Evolutionary conservation across 2,113 vertebrate species (phyloP).

Genomic region (Camelus dromedarius): DNA sequence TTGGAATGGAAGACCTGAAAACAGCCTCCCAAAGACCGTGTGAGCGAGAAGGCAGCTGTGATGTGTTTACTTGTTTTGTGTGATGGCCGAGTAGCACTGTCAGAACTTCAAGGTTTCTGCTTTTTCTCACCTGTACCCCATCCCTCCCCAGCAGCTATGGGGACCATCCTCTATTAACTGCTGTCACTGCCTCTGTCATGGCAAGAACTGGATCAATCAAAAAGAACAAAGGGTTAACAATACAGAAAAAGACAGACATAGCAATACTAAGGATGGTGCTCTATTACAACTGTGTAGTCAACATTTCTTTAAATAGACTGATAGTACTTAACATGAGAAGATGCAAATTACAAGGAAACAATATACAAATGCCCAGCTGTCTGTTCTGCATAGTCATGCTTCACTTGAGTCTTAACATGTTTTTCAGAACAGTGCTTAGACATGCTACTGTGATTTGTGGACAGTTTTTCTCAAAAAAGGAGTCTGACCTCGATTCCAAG

Average conservation of each 20-base stretch:
- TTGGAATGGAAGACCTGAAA: not conserved
- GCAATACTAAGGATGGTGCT: not conserved
- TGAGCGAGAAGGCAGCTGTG: not conserved
- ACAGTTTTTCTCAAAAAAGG: not conserved
- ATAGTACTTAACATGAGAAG: not conserved
- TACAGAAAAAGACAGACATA: not conserved
- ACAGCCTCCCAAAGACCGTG: not conserved
- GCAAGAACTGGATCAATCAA: not conserved
- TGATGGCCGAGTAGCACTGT: accelerated
- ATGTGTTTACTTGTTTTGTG: not conserved
- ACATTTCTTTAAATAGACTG: not conserved
- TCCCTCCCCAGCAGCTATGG: not conserved
- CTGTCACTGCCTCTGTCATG: not conserved
- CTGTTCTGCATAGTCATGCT: accelerated
- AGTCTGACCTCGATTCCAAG: not conserved
- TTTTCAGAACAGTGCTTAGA: not conserved
- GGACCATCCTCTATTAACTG: not conserved
- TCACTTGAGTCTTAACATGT: not conserved
- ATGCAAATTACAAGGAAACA: not conserved
- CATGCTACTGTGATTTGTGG: not conserved
- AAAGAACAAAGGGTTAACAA: not conserved
- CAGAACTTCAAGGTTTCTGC: too few relatives aligned
- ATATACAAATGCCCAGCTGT: not conserved
- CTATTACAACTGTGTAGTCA: not conserved
- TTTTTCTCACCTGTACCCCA: not conserved